phyloP scores from a whole-genome alignment of 2,888 invertebrate genomes.

The Lepidochitona cinerea region DNA sequence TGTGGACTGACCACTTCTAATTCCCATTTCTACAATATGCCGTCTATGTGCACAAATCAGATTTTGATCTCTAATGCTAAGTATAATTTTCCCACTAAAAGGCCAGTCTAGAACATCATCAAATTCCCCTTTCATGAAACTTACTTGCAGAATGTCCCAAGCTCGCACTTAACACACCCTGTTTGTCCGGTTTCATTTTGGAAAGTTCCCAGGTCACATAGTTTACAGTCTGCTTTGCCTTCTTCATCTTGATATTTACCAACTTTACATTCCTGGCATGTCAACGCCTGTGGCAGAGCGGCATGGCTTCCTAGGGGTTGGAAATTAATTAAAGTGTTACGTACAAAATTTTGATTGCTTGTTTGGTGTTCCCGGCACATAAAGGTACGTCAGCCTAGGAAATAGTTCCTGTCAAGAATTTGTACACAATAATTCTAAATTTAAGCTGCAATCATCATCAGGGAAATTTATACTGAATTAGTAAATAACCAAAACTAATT shows the following conservation, averaged over 20 bases:
- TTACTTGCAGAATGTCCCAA: background rate
- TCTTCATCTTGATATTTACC: background rate
- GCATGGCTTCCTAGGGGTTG: background rate
- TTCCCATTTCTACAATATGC: slow-evolving; percentile 81
- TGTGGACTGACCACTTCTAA: too few species aligned
- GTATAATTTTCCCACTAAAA: slow-evolving; percentile 85
- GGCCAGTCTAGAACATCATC: slow-evolving; percentile 92
- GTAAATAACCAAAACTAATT: too few species aligned
- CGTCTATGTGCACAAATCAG: slow-evolving; percentile 71
- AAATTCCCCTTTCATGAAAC: slow-evolving; percentile 84
- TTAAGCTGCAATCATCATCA: too few species aligned
- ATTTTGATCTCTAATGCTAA: slow-evolving; percentile 74
- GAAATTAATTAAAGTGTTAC: too few species aligned
- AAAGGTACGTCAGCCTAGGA: too few species aligned
- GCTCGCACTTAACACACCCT: background rate
- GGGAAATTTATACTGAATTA: too few species aligned
- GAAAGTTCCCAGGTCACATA: background rate
- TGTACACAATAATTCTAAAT: too few species aligned
- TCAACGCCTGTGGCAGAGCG: background rate
- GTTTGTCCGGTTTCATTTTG: background rate
- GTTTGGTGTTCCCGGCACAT: too few species aligned
- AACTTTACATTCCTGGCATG: background rate
- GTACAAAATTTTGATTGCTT: too few species aligned
- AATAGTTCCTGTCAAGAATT: too few species aligned
- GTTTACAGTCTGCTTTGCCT: background rate